A percentile compares a stretch with the other conserved stretches of the same genome.
Evolutionary conservation across 1,140 invertebrate genomes (phyloP).

Genomic region (Bemisia tabaci): DNA sequence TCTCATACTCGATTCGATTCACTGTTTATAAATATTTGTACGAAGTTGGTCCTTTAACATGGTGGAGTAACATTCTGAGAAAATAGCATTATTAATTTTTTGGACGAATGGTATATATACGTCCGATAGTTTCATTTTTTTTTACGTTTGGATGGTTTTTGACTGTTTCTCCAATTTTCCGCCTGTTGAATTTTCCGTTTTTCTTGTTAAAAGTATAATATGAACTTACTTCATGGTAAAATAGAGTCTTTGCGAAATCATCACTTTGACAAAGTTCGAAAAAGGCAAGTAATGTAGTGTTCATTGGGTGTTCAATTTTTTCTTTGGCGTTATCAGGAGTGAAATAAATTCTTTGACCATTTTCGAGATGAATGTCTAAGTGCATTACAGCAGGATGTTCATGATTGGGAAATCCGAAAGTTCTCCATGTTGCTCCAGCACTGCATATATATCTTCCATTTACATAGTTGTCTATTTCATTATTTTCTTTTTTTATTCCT

Average conservation of each 20-base stretch:
- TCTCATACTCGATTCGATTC: no score
- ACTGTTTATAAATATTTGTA: no score
- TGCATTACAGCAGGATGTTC: conserved; percentile 24
- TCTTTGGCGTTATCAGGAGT: conserved; percentile 20
- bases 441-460: conserved; percentile 32
- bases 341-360: conserved; percentile 24
- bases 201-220: conserved; percentile 26
- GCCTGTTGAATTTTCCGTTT: conserved; percentile 12
- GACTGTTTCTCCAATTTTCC: conserved; percentile 20
- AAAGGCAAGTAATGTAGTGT: conserved; percentile 32
- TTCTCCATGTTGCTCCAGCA: conserved; percentile 32
- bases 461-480: conserved; percentile 28
- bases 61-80: no score
- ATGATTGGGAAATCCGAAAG: conserved; percentile 23
- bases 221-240: conserved; percentile 24
- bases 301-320: conserved; percentile 21
- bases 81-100: no score
- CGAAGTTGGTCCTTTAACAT: no score
- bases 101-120: no score
- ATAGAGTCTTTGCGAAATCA: conserved; percentile 25
- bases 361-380: conserved; percentile 27
- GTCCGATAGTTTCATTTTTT: no score
- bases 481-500: no score
- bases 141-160: conserved; percentile 24
- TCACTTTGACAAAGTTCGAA: conserved; percentile 28